These are phyloP conservation scores for Esox lucius DNA, from an alignment of 2,797 vertebrate species.

Conservation along the genomic window DNA sequence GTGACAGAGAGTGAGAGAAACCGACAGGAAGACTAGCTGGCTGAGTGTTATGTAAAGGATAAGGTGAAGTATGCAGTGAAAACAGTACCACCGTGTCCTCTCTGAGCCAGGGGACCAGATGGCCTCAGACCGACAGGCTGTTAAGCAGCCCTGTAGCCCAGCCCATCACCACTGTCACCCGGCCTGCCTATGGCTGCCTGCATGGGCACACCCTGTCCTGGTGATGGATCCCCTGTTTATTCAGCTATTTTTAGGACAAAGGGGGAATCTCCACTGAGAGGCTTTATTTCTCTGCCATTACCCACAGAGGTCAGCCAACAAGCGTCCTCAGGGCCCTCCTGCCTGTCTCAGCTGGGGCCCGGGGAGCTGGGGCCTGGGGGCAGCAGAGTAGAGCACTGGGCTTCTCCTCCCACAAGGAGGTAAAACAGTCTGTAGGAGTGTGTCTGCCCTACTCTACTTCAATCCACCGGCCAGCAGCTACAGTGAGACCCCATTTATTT, in stretches of 20 bases:
- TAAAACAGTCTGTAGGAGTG: conserved; percentile 47
- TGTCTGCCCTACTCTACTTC: conserved; percentile 32
- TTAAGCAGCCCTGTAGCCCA: conserved; percentile 47
- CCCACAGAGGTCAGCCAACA: conserved; percentile 66
- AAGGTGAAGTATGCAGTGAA: conserved; percentile 28
- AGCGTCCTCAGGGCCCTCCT: conserved; percentile 48
- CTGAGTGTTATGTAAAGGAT: conserved; percentile 25
- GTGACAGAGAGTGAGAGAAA: not conserved
- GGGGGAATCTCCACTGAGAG: conserved; percentile 51
- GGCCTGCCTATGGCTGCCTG: not conserved
- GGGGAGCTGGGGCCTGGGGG: conserved; percentile 47
- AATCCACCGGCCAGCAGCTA: not conserved
- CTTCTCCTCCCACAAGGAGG: conserved; percentile 29
- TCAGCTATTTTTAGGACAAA: conserved; percentile 59
- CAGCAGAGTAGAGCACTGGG: conserved; percentile 23
- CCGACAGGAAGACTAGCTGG: not conserved
- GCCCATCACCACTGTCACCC: not conserved
- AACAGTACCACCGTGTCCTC: conserved; percentile 38
- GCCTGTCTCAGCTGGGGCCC: conserved; percentile 60
- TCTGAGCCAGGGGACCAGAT: conserved; percentile 44
- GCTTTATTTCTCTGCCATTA: conserved; percentile 40
- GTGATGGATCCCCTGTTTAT: conserved; percentile 56
- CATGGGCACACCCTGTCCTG: conserved; percentile 56
- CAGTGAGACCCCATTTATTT: no score
- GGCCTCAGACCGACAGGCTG: conserved; percentile 41